phyloP scores from a whole-genome alignment of 2,888 invertebrate genomes.

The Cataglyphis altisquamis region DNA sequence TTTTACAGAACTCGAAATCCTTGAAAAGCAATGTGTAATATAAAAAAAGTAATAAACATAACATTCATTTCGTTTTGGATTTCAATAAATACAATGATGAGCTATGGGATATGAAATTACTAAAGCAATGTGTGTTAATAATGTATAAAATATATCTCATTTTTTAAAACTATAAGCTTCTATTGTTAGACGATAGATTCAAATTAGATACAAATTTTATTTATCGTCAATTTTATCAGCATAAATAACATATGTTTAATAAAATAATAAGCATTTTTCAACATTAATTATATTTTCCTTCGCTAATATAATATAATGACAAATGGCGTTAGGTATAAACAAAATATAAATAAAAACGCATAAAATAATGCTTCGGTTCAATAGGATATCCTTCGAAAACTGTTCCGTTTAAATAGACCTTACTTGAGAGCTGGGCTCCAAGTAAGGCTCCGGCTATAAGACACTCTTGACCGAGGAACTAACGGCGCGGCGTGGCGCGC shows the following conservation, averaged over 20 bases:
- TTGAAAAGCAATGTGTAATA: background rate
- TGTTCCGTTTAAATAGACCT: conserved; percentile 39
- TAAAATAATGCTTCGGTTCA: background rate
- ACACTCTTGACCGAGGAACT: conserved; percentile 52
- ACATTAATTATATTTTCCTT: background rate
- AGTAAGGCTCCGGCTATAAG: conserved; percentile 26
- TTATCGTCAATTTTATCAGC: background rate
- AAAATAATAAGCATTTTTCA: background rate
- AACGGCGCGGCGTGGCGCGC: conserved; percentile 50
- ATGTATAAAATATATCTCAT: background rate
- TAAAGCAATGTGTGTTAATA: background rate
- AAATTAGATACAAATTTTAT: background rate
- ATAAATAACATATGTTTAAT: background rate
- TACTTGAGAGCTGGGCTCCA: conserved; percentile 29
- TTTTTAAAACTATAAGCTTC: background rate
- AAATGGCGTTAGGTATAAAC: background rate
- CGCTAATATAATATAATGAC: background rate
- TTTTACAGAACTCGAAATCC: background rate
- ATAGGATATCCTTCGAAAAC: conserved; percentile 23
- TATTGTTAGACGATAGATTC: background rate
- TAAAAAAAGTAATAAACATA: background rate
- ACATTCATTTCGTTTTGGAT: background rate
- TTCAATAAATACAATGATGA: background rate
- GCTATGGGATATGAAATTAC: background rate
- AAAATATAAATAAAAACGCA: background rate